phyloP scores from a whole-genome alignment of 1,140 invertebrate genomes.

The Drosophila mojavensis region DNA sequence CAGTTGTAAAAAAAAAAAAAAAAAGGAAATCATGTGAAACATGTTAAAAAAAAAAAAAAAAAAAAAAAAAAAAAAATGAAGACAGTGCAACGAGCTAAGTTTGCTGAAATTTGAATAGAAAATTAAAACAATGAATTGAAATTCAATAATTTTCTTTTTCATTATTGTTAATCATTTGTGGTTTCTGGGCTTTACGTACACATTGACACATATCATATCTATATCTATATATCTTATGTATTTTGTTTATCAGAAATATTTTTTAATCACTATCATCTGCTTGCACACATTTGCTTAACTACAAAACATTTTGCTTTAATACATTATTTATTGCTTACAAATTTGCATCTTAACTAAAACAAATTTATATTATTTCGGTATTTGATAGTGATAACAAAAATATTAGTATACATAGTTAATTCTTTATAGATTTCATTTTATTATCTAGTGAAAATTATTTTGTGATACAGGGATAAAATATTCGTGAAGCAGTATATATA shows the following conservation, averaged over 20 bases:
- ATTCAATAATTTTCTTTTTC: slow-evolving; percentile 62
- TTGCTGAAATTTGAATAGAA: slow-evolving; percentile 54
- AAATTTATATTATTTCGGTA: neutral
- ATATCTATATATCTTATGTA: neutral
- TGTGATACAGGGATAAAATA: too few species aligned
- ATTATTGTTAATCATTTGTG: slow-evolving; percentile 46
- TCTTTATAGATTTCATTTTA: too few species aligned
- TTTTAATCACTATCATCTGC: neutral
- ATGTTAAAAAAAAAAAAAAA: slow-evolving; percentile 39
- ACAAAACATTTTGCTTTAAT: neutral
- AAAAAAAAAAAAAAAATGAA: slow-evolving; percentile 12
- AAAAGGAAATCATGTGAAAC: slow-evolving; percentile 49
- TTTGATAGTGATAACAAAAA: neutral
- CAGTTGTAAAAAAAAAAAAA: neutral
- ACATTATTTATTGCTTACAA: too few species aligned
- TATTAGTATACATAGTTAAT: too few species aligned
- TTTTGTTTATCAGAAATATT: neutral
- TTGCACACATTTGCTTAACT: neutral
- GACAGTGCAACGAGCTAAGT: neutral
- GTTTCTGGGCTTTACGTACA: slow-evolving; percentile 16
- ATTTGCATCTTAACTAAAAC: neutral
- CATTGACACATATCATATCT: neutral
- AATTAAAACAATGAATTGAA: slow-evolving; percentile 62
- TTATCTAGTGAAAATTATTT: neutral
- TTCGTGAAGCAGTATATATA: neutral